phyloP scores from a whole-genome alignment of 2,888 invertebrate genomes.

The Caenorhabditis imperialis region DNA sequence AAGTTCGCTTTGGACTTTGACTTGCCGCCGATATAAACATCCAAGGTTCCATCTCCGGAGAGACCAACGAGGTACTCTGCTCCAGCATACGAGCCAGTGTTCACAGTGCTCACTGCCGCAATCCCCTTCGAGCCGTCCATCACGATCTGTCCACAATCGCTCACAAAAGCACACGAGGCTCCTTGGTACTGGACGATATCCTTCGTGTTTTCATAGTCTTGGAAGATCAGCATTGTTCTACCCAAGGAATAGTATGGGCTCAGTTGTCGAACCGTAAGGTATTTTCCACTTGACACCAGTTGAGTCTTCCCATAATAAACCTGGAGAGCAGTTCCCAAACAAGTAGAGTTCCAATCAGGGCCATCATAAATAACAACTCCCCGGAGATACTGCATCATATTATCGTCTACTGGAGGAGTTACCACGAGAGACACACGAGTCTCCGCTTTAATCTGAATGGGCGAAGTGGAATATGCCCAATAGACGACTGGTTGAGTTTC shows the following conservation, averaged over 20 bases:
- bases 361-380: conserved; percentile 32
- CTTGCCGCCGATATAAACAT: conserved; percentile 33
- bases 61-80: conserved; percentile 18
- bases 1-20: conserved; percentile 14
- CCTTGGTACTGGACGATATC: conserved; percentile 32
- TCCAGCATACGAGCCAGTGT: background rate
- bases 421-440: conserved; percentile 25
- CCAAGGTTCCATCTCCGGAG: conserved; percentile 15
- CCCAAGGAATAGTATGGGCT: conserved; percentile 5
- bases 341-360: conserved; percentile 22
- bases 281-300: conserved; percentile 27
- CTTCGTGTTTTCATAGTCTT: conserved; percentile 34
- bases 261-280: conserved; percentile 14
- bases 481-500: conserved; percentile 4
- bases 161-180: background rate
- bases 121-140: conserved; percentile 22
- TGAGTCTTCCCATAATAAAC: background rate
- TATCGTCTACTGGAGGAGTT: conserved; percentile 13
- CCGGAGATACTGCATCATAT: conserved; percentile 1
- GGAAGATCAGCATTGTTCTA: conserved; percentile 24
- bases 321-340: conserved; percentile 25
- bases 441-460: conserved; percentile 22
- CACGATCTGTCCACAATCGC: background rate
- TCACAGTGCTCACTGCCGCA: conserved; percentile 9
- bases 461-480: conserved; percentile 4